Base-by-base conservation (phyloP, 2,113 vertebrate genomes). In the Mesocricetus auratus region DNA sequence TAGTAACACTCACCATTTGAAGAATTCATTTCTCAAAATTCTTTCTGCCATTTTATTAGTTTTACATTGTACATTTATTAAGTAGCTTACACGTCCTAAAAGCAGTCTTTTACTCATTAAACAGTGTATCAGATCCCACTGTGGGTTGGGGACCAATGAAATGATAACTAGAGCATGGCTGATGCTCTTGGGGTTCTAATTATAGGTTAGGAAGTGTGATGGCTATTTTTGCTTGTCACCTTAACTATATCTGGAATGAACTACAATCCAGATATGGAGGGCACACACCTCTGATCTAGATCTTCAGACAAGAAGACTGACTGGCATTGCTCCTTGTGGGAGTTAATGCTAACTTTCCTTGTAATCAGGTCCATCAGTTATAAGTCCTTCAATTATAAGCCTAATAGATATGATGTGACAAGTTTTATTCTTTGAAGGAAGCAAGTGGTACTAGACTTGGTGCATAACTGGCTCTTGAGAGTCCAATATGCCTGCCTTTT, bases 11-110 rank as follows among this genome's bases (percentile, higher is more conserved):
- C 13, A 86, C 56, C 36, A 36, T 89, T 88, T 77, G 42, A 81
- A 93, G 94, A 90, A 66, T 97, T 83, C n/a, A 90, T 89, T 94
- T 96, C 87, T 91, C 77, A 96, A 75, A 86, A 88, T 85, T 4
- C 13, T 92, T 93, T 93, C 50, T 75, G 75, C 64, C 26, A 33
- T 6, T 53, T 73, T 31, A 5, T 62, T 79, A 73, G 11, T 12
- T 47, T 85, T 33, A 62, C 19, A 29, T 31, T 7, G 4, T 29
- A 29, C 19, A 62, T 64, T 79, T 19, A 39, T 53, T 33, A 79
- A 94, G 62, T n/a, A 29, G 62, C 17, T 16, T 22, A 3, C 11
- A 4, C 77, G 15, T 53, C 42, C 68, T 88, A 26, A 71, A 89
- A 53, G 22, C 69, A 56, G 26, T 36, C 31, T 2, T 68, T 88